Base-by-base conservation (phyloP, 2,888 invertebrate species). In the Octonoba sinensis region DNA sequence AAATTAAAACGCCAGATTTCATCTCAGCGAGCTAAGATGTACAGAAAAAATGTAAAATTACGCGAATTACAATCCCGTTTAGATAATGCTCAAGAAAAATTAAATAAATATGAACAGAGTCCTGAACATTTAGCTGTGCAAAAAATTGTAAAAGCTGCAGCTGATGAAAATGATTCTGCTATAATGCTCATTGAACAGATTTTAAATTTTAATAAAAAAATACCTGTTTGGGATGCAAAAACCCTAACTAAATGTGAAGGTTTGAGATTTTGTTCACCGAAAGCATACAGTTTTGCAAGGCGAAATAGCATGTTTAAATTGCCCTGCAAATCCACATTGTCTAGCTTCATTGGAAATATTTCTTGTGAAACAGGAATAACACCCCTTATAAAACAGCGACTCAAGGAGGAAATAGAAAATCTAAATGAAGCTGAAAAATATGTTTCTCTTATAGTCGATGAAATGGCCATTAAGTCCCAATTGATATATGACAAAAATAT, bases 391-490 rank as follows among this genome's bases (percentile, higher is more conserved):
- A 51, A 11, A 18, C 3, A 51, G 51, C 51, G 51, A 51, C 18
- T 51, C 3, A 51, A 18, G 18, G 8, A 18, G 51, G 51, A 51
- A 51, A 3, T 51, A 11, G 51, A 51, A 51, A 3, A 51, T 11
- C 51, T 51, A n/a, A 15, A 51, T n/a, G 51, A 51, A 1, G 15
- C 16, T 4, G 51, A 51, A 51, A 51, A 51, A 18, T 51, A 51
- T 11, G 11, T 18, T 3, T 51, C 51, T n/a, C 51, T n/a, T n/a
- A n/a, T 27, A 2, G 27, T 54, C 8, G 54, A 54, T 54, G 54
- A 54, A 54, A 54, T 59, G 59, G 24, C 59, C 3, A 59, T 24
- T 6, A 59, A 59, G 22, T 24, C 59, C 3, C 59, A 59, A 15
- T 15, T 22, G 4, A 24, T 59, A 18, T 59, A 22, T 20, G 59